Evolutionary conservation across 2,888 invertebrate genomes (phyloP), one percentile per base, ranked within the genome.

Genomic region (Lepidochrysops patricia): DNA sequence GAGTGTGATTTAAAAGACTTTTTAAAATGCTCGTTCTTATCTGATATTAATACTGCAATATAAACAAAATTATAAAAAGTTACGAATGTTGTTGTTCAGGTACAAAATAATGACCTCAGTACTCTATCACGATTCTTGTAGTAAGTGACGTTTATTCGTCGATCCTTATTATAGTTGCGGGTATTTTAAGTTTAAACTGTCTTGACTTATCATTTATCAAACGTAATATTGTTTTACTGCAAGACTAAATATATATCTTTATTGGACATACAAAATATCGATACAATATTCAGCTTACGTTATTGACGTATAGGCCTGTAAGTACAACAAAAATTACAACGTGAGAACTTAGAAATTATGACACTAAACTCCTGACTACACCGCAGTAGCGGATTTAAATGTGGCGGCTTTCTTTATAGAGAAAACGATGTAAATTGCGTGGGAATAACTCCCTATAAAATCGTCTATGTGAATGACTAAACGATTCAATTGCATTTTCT

Each of bases 101-200:
- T 19, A 13, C 23, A n/a, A 50, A 5, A 50, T 50, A 50, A 50
- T 26, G 7, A 25, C 12, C 5, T n/a, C 25, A 26, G 25, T 50
- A 50, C 49, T 50, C 49, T 26, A 50, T 26, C 26, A 50, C 49
- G 49, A 50, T 43, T 50, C 26, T n/a, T 50, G 12, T n/a, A 26
- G 6, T 50, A 23, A 43, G 43, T 26, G 50, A 12, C 26, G 25
- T 50, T 13, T 26, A 50, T 26, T n/a, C 26, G 50, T 26, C 50
- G 50, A 12, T 50, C 26, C 7, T 6, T 23, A 26, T 13, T 49
- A 49, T 50, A 26, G n/a, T n/a, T 26, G 13, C n/a, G 15, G 37
- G 37, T 37, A 37, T 4, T 37, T 15, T 37, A 23, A 49, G 26
- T 25, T 49, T 6, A 43, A 23, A 23, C 19, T 19, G 43, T 23